Conservation (phyloP, 1,140 invertebrate species). For the Drosophila murphyi region DNA sequence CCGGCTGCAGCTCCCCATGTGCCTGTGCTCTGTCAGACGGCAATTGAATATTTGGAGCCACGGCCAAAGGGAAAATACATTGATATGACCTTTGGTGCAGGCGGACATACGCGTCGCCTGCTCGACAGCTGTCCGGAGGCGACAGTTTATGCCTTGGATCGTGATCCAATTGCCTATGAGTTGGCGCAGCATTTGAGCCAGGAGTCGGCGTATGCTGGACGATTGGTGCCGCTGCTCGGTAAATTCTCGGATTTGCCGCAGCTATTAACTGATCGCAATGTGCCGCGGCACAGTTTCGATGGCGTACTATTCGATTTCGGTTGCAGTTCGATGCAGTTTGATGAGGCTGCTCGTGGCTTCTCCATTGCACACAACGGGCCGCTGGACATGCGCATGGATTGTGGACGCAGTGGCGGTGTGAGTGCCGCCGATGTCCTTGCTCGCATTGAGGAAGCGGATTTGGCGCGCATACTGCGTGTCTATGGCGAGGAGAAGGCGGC, state of each 20-base stretch:
- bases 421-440: constrained; percentile 95
- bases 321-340: constrained; percentile 98
- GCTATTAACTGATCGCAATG: constrained; percentile 86
- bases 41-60: constrained; percentile 89
- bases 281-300: constrained; percentile 90
- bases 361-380: constrained; percentile 92
- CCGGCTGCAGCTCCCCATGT: constrained; percentile 85
- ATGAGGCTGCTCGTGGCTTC: constrained; percentile 93
- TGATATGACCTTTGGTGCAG: constrained; percentile 97
- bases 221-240: constrained; percentile 91
- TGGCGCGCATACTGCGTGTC: constrained; percentile 92
- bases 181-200: constrained; percentile 87
- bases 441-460: constrained; percentile 90
- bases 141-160: constrained; percentile 92
- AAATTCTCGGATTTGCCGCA: constrained; percentile 94
- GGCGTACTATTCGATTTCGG: constrained; percentile 97
- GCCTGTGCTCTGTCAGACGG: constrained; percentile 90
- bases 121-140: constrained; percentile 87
- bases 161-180: constrained; percentile 92
- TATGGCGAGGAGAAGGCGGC: constrained; percentile 97
- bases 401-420: constrained; percentile 87
- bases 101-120: constrained; percentile 91
- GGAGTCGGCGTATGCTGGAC: constrained; percentile 87
- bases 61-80: constrained; percentile 87
- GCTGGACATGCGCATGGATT: constrained; percentile 98